These are phyloP conservation scores for Meloidogyne hapla DNA, from an alignment of 1,140 invertebrate genomes.

Conservation along the genomic window DNA sequence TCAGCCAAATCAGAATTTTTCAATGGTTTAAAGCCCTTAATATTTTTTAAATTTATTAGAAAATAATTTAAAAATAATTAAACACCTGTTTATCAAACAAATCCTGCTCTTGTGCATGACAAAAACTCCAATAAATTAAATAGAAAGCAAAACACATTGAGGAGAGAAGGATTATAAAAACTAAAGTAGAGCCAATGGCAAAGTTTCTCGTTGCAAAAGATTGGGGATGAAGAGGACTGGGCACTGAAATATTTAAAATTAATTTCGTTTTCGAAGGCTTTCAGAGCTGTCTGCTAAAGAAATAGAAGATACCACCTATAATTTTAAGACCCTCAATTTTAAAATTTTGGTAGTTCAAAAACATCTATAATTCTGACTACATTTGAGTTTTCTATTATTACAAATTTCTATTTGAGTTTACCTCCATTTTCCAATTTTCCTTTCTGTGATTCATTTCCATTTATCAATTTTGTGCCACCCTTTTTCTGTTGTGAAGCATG, in stretches of 20 bases:
- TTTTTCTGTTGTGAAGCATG: neutral
- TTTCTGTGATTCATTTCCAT: neutral
- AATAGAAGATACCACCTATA: no score
- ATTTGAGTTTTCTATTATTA: no score
- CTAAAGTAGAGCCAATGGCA: neutral
- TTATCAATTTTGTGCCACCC: neutral
- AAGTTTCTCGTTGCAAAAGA: neutral
- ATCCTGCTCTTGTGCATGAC: conserved; percentile 13
- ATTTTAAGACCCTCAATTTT: no score
- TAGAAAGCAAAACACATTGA: conserved; percentile 21
- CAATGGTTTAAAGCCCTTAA: conserved; percentile 60
- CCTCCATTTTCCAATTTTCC: neutral
- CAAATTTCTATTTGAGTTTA: neutral
- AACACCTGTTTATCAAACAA: conserved; percentile 45
- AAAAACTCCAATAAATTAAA: conserved; percentile 32
- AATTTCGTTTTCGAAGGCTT: no score
- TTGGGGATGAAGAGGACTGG: neutral
- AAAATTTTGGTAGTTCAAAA: no score
- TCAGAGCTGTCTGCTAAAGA: no score
- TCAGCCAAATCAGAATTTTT: conserved; percentile 36
- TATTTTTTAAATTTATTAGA: neutral
- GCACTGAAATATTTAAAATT: neutral
- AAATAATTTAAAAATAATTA: neutral
- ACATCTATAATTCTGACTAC: no score
- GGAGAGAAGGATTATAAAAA: neutral